These are phyloP conservation scores for Crocodylus rhombifer DNA, from an alignment of 2,797 vertebrate genomes.

Conservation along the genomic window DNA sequence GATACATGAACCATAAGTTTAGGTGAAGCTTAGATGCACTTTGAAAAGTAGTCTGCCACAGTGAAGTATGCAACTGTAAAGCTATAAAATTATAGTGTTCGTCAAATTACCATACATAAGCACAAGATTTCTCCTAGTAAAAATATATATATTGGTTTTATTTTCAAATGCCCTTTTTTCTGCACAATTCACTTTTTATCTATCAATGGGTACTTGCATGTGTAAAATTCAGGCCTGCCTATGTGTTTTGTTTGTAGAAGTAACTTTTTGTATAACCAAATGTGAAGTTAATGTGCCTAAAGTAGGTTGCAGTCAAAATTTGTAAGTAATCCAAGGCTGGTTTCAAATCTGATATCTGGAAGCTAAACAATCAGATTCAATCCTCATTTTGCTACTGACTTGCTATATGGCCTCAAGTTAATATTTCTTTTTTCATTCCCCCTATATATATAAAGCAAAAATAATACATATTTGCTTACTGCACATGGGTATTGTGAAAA, in stretches of 20 bases:
- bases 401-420: not conserved
- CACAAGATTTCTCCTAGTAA: conserved; percentile 5
- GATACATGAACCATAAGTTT: not conserved
- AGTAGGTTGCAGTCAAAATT: not conserved
- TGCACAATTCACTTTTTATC: not conserved
- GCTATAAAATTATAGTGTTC: not conserved
- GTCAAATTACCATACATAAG: not conserved
- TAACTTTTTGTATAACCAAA: not conserved
- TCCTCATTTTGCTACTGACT: not conserved
- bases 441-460: too few relatives aligned
- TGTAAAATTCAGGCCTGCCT: not conserved
- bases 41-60: not conserved
- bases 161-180: not conserved
- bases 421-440: too few relatives aligned
- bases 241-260: not conserved
- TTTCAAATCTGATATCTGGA: not conserved
- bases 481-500: not conserved
- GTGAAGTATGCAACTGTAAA: not conserved
- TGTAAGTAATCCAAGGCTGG: not conserved
- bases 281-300: not conserved
- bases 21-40: not conserved
- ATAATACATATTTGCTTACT: not conserved
- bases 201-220: not conserved
- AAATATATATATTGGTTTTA: not conserved
- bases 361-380: not conserved